Evolutionary conservation across 2,888 invertebrate species (phyloP).

Genomic region (Harpalus rubripes): DNA sequence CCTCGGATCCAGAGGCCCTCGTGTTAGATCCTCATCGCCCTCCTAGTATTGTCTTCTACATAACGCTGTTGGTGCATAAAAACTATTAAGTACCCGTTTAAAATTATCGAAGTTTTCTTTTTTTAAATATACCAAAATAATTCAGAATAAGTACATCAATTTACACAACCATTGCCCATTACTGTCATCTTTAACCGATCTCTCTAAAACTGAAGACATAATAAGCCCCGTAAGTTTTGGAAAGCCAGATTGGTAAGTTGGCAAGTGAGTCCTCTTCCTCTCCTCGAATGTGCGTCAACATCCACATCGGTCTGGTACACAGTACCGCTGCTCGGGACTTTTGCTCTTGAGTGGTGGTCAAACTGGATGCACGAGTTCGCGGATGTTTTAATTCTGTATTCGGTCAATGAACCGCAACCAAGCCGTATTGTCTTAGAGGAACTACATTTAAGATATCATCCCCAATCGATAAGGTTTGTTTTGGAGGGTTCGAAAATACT

Average conservation of each 20-base stretch:
- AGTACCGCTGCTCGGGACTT: slow-evolving; percentile 60
- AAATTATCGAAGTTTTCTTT: no score
- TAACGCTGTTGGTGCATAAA: no score
- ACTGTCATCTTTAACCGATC: no score
- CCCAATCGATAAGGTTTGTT: neutral
- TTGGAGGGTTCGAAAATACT: neutral
- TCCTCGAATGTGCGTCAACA: neutral
- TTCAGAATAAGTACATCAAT: no score
- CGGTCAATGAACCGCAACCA: slow-evolving; percentile 69
- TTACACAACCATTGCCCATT: no score
- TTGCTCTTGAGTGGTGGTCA: slow-evolving; percentile 67
- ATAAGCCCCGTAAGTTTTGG: no score
- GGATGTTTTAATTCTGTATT: slow-evolving; percentile 69
- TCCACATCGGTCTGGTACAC: slow-evolving; percentile 4
- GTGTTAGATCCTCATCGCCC: no score
- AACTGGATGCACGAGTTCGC: slow-evolving; percentile 70
- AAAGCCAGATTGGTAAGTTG: neutral
- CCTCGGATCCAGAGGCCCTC: no score
- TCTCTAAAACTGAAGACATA: no score
- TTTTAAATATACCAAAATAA: no score
- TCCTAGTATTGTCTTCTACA: no score
- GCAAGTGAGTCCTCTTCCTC: neutral
- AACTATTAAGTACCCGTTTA: no score
- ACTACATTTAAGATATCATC: neutral
- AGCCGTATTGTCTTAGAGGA: neutral